phyloP scores from a whole-genome alignment of 2,113 vertebrate genomes.

The Megaptera novaeangliae region DNA sequence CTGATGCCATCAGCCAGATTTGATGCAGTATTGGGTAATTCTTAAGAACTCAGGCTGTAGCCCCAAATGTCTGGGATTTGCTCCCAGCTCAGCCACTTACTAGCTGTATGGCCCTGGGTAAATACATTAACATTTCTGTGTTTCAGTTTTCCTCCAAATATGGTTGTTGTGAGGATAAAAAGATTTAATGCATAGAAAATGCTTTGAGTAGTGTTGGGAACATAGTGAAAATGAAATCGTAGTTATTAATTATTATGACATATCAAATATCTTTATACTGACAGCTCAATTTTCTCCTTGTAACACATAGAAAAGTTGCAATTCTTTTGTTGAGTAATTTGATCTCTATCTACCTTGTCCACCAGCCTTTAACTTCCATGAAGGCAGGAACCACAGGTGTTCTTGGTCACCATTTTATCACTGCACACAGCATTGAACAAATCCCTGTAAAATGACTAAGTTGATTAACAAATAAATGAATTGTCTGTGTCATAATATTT shows the following conservation, averaged over 20 bases:
- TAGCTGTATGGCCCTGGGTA: neutral
- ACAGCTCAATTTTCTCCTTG: neutral
- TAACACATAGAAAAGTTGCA: neutral
- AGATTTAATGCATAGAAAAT: neutral
- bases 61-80: rapidly evolving
- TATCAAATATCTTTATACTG: neutral
- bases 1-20: neutral
- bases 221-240: neutral
- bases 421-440: neutral
- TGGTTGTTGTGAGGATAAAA: neutral
- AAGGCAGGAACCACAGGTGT: neutral
- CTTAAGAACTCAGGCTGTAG: neutral
- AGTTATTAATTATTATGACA: neutral
- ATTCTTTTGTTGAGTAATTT: neutral
- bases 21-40: neutral
- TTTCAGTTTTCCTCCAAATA: neutral
- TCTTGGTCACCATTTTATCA: neutral
- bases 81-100: neutral
- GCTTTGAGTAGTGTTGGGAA: neutral
- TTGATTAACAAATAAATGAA: neutral
- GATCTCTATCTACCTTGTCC: neutral
- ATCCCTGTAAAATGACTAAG: neutral
- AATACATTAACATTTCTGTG: neutral
- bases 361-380: neutral
- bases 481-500: neutral